Percentiles rank a stretch among this genome's conserved stretches.
Evolutionary conservation across 1,140 invertebrate genomes (phyloP).

Genomic region (Cylas formicarius): DNA sequence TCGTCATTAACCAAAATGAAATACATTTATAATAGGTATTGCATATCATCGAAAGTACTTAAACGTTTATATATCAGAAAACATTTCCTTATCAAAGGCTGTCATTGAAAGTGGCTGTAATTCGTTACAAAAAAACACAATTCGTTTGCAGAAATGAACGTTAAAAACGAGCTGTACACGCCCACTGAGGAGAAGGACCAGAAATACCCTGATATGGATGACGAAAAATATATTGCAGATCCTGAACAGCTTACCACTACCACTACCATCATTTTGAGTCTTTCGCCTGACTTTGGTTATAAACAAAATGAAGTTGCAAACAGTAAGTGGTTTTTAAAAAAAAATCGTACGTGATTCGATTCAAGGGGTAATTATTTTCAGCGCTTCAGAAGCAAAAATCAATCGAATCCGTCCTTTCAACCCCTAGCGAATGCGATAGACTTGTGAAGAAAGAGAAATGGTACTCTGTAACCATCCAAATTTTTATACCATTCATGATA

Average conservation of each 20-base stretch:
- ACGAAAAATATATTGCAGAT: conserved; percentile 5
- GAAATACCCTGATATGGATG: too few relatives aligned
- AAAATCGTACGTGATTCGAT: neutral
- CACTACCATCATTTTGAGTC: conserved; percentile 24
- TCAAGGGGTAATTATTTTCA: too few relatives aligned
- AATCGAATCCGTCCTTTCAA: conserved; percentile 27
- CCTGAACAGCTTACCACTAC: conserved; percentile 19
- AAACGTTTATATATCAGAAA: too few relatives aligned
- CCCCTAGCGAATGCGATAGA: conserved; percentile 21
- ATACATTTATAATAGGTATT: too few relatives aligned
- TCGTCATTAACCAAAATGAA: too few relatives aligned
- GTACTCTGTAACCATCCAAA: conserved; percentile 71
- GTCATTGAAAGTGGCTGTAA: too few relatives aligned
- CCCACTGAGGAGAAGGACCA: too few relatives aligned
- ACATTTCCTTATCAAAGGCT: too few relatives aligned
- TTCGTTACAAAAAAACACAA: too few relatives aligned
- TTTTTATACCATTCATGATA: conserved; percentile 89
- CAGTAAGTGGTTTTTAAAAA: conserved; percentile 1
- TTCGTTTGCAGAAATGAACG: too few relatives aligned
- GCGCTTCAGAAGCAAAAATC: conserved; percentile 24
- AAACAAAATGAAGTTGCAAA: conserved; percentile 16
- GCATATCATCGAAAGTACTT: too few relatives aligned
- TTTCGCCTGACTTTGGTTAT: conserved; percentile 22
- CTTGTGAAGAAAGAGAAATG: conserved; percentile 59
- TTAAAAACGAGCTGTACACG: too few relatives aligned